Evolutionary conservation across 37 sponge, comb jelly and placozoan genomes (phyloP).

Genomic region (Theonella swinhoei): DNA sequence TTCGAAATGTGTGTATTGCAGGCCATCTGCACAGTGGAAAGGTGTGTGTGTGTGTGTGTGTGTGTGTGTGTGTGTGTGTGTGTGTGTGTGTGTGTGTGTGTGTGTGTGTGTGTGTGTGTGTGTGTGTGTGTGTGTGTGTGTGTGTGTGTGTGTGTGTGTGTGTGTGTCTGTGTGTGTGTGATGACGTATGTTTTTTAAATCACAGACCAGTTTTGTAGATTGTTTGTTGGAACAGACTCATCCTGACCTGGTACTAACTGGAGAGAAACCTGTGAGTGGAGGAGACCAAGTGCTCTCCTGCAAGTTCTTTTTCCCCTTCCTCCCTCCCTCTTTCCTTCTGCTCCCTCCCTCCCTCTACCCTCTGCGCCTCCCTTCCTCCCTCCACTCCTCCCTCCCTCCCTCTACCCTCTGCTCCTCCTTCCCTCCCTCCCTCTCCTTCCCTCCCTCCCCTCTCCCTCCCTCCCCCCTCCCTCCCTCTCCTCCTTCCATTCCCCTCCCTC

Average conservation of each 20-base stretch:
- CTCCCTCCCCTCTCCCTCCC: neutral
- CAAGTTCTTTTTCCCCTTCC: neutral
- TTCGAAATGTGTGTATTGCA: slow-evolving; percentile 91
- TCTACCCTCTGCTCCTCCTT: neutral
- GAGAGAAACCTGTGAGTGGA: slow-evolving; percentile 63
- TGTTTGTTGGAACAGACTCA: slow-evolving; percentile 95
- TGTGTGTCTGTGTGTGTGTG: neutral
- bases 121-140: slow-evolving; percentile 24
- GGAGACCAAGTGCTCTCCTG: neutral
- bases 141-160: slow-evolving; percentile 10
- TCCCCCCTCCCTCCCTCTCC: neutral
- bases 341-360: neutral
- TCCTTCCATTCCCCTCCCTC: neutral
- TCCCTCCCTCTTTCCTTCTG: neutral
- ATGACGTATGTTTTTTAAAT: neutral
- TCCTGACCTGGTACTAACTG: slow-evolving; percentile 69
- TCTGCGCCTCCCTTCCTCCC: neutral
- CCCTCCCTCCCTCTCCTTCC: neutral
- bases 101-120: slow-evolving; percentile 40
- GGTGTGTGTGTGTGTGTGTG: slow-evolving; percentile 63
- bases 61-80: slow-evolving; percentile 42
- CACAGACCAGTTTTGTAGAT: slow-evolving; percentile 90
- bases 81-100: slow-evolving; percentile 52
- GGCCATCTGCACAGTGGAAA: slow-evolving; percentile 98
- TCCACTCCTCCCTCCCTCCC: neutral